Percentiles rank a stretch among this genome's conserved stretches.
These are phyloP conservation scores for Spea bombifrons DNA, from an alignment of 2,113 vertebrate species.

Conservation along the genomic window DNA sequence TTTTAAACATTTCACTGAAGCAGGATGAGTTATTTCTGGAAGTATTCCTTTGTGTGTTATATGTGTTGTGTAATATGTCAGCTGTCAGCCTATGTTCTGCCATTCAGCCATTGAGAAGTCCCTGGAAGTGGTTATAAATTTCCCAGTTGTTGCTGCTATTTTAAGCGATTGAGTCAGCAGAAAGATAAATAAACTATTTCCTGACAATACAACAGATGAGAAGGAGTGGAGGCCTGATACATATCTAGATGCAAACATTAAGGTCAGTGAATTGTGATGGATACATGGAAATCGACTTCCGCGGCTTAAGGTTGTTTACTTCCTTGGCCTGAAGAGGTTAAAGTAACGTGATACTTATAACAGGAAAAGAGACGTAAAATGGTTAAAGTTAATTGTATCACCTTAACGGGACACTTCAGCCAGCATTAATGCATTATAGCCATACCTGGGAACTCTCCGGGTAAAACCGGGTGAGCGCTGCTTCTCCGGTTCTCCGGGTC, in stretches of 20 bases:
- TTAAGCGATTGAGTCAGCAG: slow-evolving; percentile 22
- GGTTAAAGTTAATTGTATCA: too few relatives aligned
- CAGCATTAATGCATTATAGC: too few relatives aligned
- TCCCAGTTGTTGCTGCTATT: slow-evolving; percentile 4
- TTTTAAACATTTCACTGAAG: slow-evolving; percentile 1
- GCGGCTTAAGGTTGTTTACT: too few relatives aligned
- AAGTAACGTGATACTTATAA: too few relatives aligned
- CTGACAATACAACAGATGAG: slow-evolving; percentile 2
- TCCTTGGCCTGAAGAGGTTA: too few relatives aligned
- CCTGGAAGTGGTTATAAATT: neutral
- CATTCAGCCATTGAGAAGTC: neutral
- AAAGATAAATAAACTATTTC: slow-evolving; percentile 14
- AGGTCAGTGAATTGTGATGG: neutral
- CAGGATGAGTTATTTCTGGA: slow-evolving; percentile 2
- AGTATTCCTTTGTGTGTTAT: neutral
- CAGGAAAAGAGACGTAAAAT: too few relatives aligned
- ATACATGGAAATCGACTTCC: neutral
- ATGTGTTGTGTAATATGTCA: neutral
- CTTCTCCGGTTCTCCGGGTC: too few relatives aligned
- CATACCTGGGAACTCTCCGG: too few relatives aligned
- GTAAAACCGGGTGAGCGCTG: too few relatives aligned
- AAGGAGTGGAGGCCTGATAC: neutral
- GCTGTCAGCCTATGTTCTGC: slow-evolving; percentile 12
- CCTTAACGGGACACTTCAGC: too few relatives aligned
- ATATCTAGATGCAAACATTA: too few relatives aligned